Evolutionary conservation across 64 coral and sea anemone species (phyloP).

Genomic region (Cladopsammia gracilis): DNA sequence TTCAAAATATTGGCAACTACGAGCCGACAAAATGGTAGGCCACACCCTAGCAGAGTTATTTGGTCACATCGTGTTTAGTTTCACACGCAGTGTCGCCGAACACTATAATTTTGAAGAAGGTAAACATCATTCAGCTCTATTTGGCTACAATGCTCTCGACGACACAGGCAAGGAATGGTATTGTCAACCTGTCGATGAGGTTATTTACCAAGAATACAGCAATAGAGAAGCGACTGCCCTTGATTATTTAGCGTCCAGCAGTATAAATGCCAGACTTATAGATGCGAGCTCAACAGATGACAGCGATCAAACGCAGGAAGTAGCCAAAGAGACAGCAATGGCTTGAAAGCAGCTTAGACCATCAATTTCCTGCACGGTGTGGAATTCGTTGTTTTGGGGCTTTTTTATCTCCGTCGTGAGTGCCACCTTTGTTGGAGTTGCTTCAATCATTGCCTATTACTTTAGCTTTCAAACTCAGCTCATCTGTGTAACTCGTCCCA

Average conservation of each 20-base stretch:
- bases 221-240: neutral
- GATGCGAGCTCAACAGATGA: neutral
- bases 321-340: neutral
- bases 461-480: conserved; percentile 6
- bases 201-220: conserved; percentile 33
- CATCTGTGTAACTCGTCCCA: neutral
- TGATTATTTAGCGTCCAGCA: neutral
- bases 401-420: conserved; percentile 5
- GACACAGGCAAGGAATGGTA: conserved; percentile 30
- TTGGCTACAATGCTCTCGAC: conserved; percentile 9
- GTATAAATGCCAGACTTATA: neutral
- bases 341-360: conserved; percentile 29
- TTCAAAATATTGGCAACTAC: too few relatives aligned
- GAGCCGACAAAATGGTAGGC: too few relatives aligned
- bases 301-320: neutral
- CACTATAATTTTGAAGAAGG: neutral
- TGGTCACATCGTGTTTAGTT: neutral
- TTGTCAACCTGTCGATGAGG: neutral
- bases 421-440: neutral
- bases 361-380: neutral
- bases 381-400: neutral
- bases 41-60: neutral
- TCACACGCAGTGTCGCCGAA: conserved; percentile 25
- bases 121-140: neutral
- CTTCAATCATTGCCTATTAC: neutral